These are phyloP conservation scores for Caenorhabditis uteleia DNA, from an alignment of 2,888 invertebrate species.

Conservation along the genomic window DNA sequence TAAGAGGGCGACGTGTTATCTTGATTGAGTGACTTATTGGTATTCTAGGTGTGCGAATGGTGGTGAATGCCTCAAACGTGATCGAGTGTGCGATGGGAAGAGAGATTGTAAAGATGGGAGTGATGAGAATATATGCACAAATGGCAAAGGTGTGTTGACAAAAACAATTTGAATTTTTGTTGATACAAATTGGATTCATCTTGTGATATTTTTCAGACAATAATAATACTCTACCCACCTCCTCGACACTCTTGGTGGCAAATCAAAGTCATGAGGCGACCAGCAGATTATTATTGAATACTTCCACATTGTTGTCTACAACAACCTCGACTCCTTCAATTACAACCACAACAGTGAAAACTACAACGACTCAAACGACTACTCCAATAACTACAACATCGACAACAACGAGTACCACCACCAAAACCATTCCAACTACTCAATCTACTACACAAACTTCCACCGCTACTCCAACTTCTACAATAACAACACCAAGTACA, in stretches of 20 bases:
- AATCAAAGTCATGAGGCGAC: not conserved
- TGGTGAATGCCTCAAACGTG: constrained; percentile 2
- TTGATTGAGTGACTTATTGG: too few species aligned
- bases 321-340: not conserved
- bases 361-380: not conserved
- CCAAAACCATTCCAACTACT: not conserved
- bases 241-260: too few species aligned
- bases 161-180: not conserved
- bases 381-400: not conserved
- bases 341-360: constrained; percentile 3
- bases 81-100: constrained; percentile 12
- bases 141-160: not conserved
- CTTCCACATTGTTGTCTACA: not conserved
- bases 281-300: not conserved
- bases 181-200: not conserved
- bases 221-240: too few species aligned
- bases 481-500: not conserved
- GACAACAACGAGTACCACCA: not conserved
- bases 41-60: constrained; percentile 9
- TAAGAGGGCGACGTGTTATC: too few species aligned
- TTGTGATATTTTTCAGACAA: too few species aligned
- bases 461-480: constrained; percentile 3
- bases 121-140: constrained; percentile 20
- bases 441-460: not conserved
- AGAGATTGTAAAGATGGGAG: constrained; percentile 11